These are phyloP conservation scores for Girardinus metallicus DNA, from an alignment of 2,797 vertebrate genomes.

Conservation along the genomic window DNA sequence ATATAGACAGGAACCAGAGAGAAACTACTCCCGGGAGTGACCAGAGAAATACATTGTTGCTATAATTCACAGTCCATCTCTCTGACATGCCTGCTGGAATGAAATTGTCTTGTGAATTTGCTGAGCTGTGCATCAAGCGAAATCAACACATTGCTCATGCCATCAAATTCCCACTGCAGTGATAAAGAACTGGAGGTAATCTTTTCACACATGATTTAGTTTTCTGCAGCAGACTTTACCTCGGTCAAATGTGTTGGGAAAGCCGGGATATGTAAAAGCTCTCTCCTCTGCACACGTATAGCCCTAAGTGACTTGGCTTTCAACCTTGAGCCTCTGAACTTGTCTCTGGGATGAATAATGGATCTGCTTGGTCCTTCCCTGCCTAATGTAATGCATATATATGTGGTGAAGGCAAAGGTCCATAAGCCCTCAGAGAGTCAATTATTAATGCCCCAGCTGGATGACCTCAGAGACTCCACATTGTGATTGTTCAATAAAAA, in stretches of 20 bases:
- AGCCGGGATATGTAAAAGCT: conserved; percentile 12
- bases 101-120: conserved; percentile 35
- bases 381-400: conserved; percentile 28
- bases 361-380: conserved; percentile 23
- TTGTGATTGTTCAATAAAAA: conserved; percentile 38
- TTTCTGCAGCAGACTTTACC: conserved; percentile 3
- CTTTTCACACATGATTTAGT: conserved; percentile 35
- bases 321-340: conserved; percentile 43
- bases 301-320: conserved; percentile 41
- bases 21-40: neutral
- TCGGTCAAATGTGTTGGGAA: conserved; percentile 2
- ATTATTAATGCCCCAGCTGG: conserved; percentile 47
- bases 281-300: neutral
- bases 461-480: conserved; percentile 19
- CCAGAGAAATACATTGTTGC: neutral
- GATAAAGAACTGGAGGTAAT: conserved; percentile 40
- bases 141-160: conserved; percentile 42
- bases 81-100: conserved; percentile 15
- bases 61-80: neutral
- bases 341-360: conserved; percentile 62
- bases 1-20: neutral
- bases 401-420: conserved; percentile 21
- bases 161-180: conserved; percentile 37
- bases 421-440: conserved; percentile 39
- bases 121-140: conserved; percentile 46